Evolutionary conservation across 2,113 vertebrate species (phyloP), one percentile per base, ranked within the genome.

Genomic region (Platysternon megacephalum): DNA sequence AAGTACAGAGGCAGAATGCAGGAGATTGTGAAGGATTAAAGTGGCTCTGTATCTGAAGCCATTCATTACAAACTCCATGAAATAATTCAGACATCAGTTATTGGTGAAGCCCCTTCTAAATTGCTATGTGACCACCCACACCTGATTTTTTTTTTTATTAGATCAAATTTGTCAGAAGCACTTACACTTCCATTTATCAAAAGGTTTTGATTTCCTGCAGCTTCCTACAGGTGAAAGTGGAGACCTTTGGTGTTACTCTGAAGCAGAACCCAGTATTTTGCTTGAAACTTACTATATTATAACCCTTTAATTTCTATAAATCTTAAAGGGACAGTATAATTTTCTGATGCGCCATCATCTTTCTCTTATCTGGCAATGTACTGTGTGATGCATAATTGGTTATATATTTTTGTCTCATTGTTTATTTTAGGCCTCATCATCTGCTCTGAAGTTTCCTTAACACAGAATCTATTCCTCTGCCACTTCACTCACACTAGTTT

Each of bases 211-310:
- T 11, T 79, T 6, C 2, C 61, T 2, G 2, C 46, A 16, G 32
- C 79, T 88, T 84, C 52, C 16, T 46, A 2, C 2, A 81, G 16
- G 1, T 79, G 17, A 11, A 0, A 79, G 48, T 32, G 2, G 9
- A 82, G 52, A 39, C 58, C 17, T 55, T 65, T 8, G 84, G 7
- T 72, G n/a, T 55, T 39, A 24, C 7, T 91, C 87, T 55, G 28
- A 89, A 86, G 3, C 16, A 92, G 9, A 86, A 58, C 1, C 19
- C 87, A 12, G 10, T 74, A 13, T 78, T 82, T 48, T 84, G 2
- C 35, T 72, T 21, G 51, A 19, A 53, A 13, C 58, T 11, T 78
- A 52, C 5, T 1, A 7, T 1, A 0, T 14, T 5, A 2, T 78
- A 81, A 84, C 17, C n/a, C 49, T 6, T 48, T 65, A 79, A 42